Percentiles rank a stretch among this genome's conserved stretches.
These are phyloP conservation scores for Hetaerina americana DNA, from an alignment of 1,140 invertebrate species.

Conservation along the genomic window DNA sequence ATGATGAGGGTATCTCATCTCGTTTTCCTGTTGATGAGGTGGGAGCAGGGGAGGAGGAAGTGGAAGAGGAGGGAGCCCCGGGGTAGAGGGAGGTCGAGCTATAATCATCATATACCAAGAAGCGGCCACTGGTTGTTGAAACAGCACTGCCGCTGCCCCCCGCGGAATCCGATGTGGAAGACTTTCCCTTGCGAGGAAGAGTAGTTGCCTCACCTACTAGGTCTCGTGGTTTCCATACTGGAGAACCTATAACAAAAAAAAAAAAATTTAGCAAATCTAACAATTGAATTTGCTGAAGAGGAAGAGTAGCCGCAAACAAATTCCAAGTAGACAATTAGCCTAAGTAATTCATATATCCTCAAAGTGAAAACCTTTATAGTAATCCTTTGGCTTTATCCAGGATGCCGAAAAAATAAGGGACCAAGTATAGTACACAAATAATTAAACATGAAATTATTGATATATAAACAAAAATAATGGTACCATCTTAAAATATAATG, in stretches of 20 bases:
- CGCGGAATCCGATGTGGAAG: slow-evolving; percentile 28
- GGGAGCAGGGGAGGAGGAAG: neutral
- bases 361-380: too few species aligned
- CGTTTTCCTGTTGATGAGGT: slow-evolving; percentile 1
- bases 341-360: too few species aligned
- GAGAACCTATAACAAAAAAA: slow-evolving; percentile 61
- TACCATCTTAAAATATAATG: too few species aligned
- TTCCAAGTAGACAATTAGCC: too few species aligned
- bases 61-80: neutral
- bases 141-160: slow-evolving; percentile 14
- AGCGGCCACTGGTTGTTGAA: slow-evolving; percentile 26
- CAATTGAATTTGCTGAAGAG: too few species aligned
- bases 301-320: too few species aligned
- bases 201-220: slow-evolving; percentile 28
- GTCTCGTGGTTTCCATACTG: slow-evolving; percentile 83
- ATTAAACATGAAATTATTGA: too few species aligned
- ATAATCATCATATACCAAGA: slow-evolving; percentile 19
- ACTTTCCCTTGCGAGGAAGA: slow-evolving; percentile 30
- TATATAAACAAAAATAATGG: too few species aligned
- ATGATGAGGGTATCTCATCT: neutral
- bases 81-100: slow-evolving; percentile 1
- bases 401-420: too few species aligned
- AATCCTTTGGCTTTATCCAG: too few species aligned
- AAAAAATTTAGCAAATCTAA: slow-evolving; percentile 10
- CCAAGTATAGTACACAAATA: too few species aligned